Base-by-base conservation (phyloP, 1,140 invertebrate genomes). In the Atta colombica region DNA sequence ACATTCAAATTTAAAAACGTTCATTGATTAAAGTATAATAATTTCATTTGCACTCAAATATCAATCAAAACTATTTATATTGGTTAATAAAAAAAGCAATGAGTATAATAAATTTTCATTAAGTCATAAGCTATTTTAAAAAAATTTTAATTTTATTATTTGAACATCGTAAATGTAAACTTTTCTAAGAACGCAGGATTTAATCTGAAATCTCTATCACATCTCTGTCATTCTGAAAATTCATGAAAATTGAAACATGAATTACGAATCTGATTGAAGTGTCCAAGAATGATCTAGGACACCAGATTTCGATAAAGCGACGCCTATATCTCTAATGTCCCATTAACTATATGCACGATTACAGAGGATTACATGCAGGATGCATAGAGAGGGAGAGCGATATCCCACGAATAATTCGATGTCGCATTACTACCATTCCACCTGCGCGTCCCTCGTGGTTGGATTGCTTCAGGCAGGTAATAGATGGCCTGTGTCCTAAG, bases 351-450 rank as follows among this genome's bases (percentile, higher is more conserved):
- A 75, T 51, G 55, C 69, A 49, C 58, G 55, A 84, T 84, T 84
- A 75, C 80, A 84, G 45, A n/a, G 58, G 69, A 84, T 84, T 84
- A 84, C 55, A 61, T 75, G 39, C 39, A 55, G 35, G 80, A 75
- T 63, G 25, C 55, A 84, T 75, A 35, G 69, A 84, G 80, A 84
- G 55, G 25, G 69, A 84, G 53, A 75, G 80, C 69, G 80, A 84
- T 84, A 84, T 84, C 39, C 45, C 55, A 58, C 69, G 69, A 84
- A 84, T 84, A 84, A 84, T 84, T 84, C 69, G 80, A 84, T 84
- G 80, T 74, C 80, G 69, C 69, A 81, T 81, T 81, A 81, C 78
- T 71, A 81, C 66, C 53, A 68, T 84, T 84, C 69, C 80, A 84
- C 69, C 80, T 84, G 80, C 69, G 69, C 69, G 28, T 84, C 69